Evolutionary conservation across 2,113 vertebrate genomes (phyloP), one percentile per base, ranked within the genome.

Genomic region (Tichodroma muraria): DNA sequence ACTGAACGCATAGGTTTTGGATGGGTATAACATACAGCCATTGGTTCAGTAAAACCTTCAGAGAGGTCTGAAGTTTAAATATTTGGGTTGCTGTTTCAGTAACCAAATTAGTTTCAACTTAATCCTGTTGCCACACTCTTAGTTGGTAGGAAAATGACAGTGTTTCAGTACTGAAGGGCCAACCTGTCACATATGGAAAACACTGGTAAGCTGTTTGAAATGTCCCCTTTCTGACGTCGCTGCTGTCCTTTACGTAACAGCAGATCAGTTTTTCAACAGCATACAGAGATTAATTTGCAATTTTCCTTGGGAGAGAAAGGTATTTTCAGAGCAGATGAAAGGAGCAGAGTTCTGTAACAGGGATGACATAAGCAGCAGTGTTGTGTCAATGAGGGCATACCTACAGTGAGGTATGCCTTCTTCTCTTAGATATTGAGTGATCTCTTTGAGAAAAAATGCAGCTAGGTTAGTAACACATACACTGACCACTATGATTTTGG

Each of bases 261-360:
- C 30, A 77, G 71, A 92, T 80, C 18, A n/a, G 9, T 52, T 73
- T 93, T 86, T 77, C 80, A 73, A 8, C 66, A 70, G 56, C 64
- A 28, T 10, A 24, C 11, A 64, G 49, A 50, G 28, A 57, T 60
- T 49, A 59, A 70, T 47, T 54, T 63, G 44, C 31, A 8, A n/a
- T 63, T 93, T 94, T 54, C 42, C 40, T 23, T 73, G 66, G 59
- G 73, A 77, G 42, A 73, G 35, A 53, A 80, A 63, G 63, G 20
- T 57, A 22, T 93, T 85, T 92, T 72, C 85, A 76, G 63, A 79
- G 71, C 45, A 66, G 64, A 75, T 96, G 64, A 90, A 93, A 92
- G 76, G 68, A 83, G 13, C 18, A 16, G 54, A 45, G 42, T 35
- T 37, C 85, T 40, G 68, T 25, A 79, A 88, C 63, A 49, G 65